These are phyloP conservation scores for Silurus asotus DNA, from an alignment of 2,113 vertebrate species.

Conservation along the genomic window DNA sequence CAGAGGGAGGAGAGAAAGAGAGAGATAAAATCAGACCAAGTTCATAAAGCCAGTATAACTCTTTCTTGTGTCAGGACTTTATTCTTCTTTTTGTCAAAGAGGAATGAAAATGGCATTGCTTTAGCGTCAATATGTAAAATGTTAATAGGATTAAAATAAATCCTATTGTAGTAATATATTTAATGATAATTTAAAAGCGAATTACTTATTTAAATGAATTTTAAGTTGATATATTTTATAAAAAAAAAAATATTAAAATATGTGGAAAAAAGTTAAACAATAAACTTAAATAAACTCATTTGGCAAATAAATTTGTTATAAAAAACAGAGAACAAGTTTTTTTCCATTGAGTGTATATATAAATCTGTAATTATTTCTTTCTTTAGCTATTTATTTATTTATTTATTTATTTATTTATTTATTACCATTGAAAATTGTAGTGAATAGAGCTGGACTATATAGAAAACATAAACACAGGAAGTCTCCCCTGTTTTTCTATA, in stretches of 20 bases:
- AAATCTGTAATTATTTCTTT: too few relatives aligned
- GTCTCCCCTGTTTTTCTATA: background rate
- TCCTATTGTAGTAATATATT: background rate
- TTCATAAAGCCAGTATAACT: slow-evolving; percentile 51
- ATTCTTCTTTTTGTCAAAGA: slow-evolving; percentile 22
- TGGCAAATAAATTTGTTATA: background rate
- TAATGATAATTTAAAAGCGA: background rate
- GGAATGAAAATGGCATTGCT: background rate
- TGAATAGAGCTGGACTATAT: background rate
- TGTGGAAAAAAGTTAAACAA: too few relatives aligned
- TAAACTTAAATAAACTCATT: background rate
- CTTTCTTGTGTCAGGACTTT: slow-evolving; percentile 4
- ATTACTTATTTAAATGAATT: background rate
- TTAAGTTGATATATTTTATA: background rate
- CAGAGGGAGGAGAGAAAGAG: slow-evolving; percentile 39
- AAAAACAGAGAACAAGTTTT: background rate
- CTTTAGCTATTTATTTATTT: too few relatives aligned
- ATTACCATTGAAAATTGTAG: too few relatives aligned
- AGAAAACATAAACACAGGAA: background rate
- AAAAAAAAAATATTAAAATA: background rate
- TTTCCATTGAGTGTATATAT: too few relatives aligned
- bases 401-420: too few relatives aligned
- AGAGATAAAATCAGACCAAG: slow-evolving; percentile 46
- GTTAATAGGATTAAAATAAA: background rate
- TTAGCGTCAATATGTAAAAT: background rate